Evolutionary conservation across 2,113 vertebrate genomes (phyloP).

Genomic region (Sprattus sprattus): DNA sequence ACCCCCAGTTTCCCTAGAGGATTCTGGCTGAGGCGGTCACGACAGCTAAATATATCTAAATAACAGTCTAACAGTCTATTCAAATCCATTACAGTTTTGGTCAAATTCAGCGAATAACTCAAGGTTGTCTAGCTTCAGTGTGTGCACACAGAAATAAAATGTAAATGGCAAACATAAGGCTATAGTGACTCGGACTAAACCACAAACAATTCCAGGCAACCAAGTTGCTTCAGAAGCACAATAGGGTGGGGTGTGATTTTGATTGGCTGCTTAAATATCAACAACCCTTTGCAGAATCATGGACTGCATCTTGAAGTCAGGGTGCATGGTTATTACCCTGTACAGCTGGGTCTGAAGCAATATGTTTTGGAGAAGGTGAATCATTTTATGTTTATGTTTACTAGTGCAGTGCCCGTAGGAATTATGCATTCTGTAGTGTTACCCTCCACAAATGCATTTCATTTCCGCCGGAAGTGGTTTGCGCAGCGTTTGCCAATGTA

Average conservation of each 20-base stretch:
- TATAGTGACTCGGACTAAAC: not conserved
- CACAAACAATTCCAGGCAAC: not conserved
- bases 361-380: too few relatives aligned
- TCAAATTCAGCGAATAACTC: not conserved
- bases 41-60: not conserved
- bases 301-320: not conserved
- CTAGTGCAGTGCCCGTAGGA: too few relatives aligned
- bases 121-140: not conserved
- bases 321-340: not conserved
- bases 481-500: too few relatives aligned
- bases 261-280: not conserved
- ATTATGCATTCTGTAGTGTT: too few relatives aligned
- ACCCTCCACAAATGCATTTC: too few relatives aligned
- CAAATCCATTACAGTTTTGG: not conserved
- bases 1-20: not conserved
- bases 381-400: too few relatives aligned
- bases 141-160: not conserved
- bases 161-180: too few relatives aligned
- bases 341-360: not conserved
- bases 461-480: too few relatives aligned
- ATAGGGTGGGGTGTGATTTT: not conserved
- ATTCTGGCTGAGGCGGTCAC: not conserved
- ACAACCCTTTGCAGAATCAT: not conserved
- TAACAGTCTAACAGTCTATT: not conserved
- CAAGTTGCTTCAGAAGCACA: not conserved